phyloP scores from a whole-genome alignment of 2,797 vertebrate species.

The Hypotaenidia okinawae region DNA sequence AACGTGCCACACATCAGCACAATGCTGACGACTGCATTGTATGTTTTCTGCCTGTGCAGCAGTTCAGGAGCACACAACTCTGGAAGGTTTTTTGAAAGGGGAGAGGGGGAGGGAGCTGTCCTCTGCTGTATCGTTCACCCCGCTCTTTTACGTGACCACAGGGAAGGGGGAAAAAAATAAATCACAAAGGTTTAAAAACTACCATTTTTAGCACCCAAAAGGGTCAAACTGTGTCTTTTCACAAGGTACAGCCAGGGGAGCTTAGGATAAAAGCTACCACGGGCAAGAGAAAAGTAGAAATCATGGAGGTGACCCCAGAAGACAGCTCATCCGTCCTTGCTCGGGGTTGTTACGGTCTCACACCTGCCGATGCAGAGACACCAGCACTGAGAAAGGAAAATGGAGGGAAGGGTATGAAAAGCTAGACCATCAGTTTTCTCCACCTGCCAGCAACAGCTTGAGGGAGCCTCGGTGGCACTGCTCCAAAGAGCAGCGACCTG shows the following conservation, averaged over 20 bases:
- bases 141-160: not conserved
- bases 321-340: not conserved
- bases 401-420: not conserved
- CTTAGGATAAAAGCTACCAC: not conserved
- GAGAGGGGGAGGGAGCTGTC: conserved; percentile 45
- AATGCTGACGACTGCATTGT: conserved; percentile 54
- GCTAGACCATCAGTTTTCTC: not conserved
- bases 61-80: conserved; percentile 42
- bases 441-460: not conserved
- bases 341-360: not conserved
- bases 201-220: not conserved
- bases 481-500: not conserved
- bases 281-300: not conserved
- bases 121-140: not conserved
- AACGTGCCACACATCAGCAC: conserved; percentile 53
- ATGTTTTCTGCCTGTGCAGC: conserved; percentile 65
- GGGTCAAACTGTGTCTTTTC: not conserved
- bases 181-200: not conserved
- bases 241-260: not conserved
- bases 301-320: not conserved
- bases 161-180: not conserved
- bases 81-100: conserved; percentile 32
- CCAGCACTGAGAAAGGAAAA: not conserved
- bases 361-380: not conserved
- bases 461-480: not conserved